Conservation (phyloP, 2,888 invertebrate genomes). For the Thymelicus sylvestris region DNA sequence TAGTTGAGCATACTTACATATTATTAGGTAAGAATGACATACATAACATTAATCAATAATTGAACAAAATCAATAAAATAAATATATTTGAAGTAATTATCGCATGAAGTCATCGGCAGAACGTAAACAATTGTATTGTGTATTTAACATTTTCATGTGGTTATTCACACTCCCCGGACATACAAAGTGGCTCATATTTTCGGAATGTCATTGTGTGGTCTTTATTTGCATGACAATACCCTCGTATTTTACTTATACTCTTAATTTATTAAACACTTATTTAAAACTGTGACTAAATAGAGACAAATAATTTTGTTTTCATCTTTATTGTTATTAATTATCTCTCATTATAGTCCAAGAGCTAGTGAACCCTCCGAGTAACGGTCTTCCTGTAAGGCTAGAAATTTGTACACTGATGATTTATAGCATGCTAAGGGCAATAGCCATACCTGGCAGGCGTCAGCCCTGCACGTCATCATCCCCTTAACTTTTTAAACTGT, state of each 20-base stretch:
- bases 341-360: too few species aligned
- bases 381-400: too few species aligned
- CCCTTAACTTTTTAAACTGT: too few species aligned
- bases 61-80: not conserved
- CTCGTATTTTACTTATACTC: constrained; percentile 1
- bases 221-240: constrained; percentile 42
- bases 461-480: too few species aligned
- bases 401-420: too few species aligned
- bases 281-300: constrained; percentile 2
- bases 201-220: constrained; percentile 43
- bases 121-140: constrained; percentile 18
- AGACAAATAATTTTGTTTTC: not conserved
- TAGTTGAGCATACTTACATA: too few species aligned
- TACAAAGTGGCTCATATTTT: constrained; percentile 31
- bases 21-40: too few species aligned
- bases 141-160: constrained; percentile 12
- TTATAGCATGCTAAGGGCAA: too few species aligned
- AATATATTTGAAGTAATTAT: not conserved
- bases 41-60: not conserved
- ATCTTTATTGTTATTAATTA: not conserved
- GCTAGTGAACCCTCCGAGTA: too few species aligned
- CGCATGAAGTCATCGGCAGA: constrained; percentile 31
- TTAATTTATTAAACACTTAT: constrained; percentile 6
- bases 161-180: constrained; percentile 2
- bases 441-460: too few species aligned